Base-by-base conservation (phyloP, 2,113 vertebrate genomes). In the Notarius lentiginosus region DNA sequence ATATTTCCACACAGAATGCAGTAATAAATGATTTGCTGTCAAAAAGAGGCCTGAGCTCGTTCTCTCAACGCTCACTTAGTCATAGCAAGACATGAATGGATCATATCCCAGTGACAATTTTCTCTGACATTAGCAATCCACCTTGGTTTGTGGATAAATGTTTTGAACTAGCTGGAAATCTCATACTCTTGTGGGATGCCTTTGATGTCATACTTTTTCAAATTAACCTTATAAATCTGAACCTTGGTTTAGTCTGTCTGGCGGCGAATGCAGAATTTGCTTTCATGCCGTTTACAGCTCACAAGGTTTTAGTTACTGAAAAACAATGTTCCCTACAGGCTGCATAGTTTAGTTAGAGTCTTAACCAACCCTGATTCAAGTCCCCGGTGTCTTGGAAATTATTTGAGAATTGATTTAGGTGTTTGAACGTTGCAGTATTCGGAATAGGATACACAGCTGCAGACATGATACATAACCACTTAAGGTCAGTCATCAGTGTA, bases 1-100 rank as follows among this genome's bases (percentile, higher is more conserved):
- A 81, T 81, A 81, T 81, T 81, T 81, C 79, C 60, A 6, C 27
- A 80, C 30, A 41, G 27, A 56, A 41, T 56, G 41, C 55, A 60
- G 79, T 11, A 41, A 81, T 81, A 47, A 81, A 81, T 47, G 56
- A 81, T 61, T 81, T 61, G 79, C 79, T 81, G 79, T 61, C 56
- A 61, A 47, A 61, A 81, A 81, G 34, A 61, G 27, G 18, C 79
- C 56, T 41, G 34, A 60, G 55, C 9, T 9, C 24, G 1, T 80
- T 79, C 27, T 60, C 79, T 12, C 55, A 80, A 11, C 47, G 79
- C 56, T 81, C 79, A 24, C 79, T 81, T 61, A 20, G 61, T 81
- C 56, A 81, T 24, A 61, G 30, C 14, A 55, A 55, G 14, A 55
- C 3, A 18, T n/a, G 12, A 6, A 79, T 30, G 49, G 73, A 53